Evolutionary conservation across 1,140 invertebrate species (phyloP), one percentile per base, ranked within the genome.

Genomic region (Phthorimaea operculella): DNA sequence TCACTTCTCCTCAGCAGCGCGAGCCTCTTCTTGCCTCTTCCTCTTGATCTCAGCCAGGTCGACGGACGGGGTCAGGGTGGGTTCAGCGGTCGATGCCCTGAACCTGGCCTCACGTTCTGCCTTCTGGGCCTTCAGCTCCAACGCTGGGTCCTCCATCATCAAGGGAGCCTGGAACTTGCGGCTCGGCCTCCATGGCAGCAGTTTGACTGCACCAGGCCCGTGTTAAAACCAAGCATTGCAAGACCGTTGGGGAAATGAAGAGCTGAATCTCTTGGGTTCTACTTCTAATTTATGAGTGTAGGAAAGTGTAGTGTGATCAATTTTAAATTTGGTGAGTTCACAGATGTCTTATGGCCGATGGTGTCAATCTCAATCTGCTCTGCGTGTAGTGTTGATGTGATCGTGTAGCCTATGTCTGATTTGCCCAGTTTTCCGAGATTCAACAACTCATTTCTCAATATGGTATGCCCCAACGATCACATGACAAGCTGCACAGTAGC

Each of bases 161-260:
- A 80, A 78, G 36, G 86, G 86, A 50, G 86, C 79, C 74, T 88
- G 87, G 81, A 91, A 91, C 72, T 88, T 89, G 63, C 90, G 85
- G 63, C 88, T 87, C 68, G 90, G 88, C 62, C 90, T 88, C 66
- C 86, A 85, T 49, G 90, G 88, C 50, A 89, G 86, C 78, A 91
- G 83, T 69, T 89, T 86, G 57, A 84, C 87, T 89, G 79, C 70
- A 74, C 69, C 72, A 59, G 69, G 72, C 71, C 66, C 64, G 68
- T 58, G 65, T 72, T 68, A 79, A 64, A 64, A 52, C 58, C 16
- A 55, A 63, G 56, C 59, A 58, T 62, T 55, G 51, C 51, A 64
- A 68, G 62, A 68, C 68, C 66, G 72, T 69, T 64, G 58, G 51
- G 62, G 69, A 72, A 74, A 75, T 64, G 59, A 68, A 17, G 54